These are phyloP conservation scores for Leptoteleia sp. DNA, from an alignment of 1,140 invertebrate species.

Conservation along the genomic window DNA sequence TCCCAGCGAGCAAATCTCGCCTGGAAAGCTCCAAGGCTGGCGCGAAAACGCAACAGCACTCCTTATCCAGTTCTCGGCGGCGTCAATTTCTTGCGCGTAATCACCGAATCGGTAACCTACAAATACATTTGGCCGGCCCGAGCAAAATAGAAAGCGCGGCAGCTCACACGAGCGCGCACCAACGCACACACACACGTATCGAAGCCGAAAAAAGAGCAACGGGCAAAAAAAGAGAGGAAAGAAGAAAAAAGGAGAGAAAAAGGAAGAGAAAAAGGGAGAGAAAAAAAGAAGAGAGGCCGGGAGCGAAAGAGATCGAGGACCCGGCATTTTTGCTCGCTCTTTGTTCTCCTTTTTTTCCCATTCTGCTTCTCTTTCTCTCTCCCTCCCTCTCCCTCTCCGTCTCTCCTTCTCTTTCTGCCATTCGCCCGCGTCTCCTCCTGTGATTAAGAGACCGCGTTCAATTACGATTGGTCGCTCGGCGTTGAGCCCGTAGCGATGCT, in stretches of 20 bases:
- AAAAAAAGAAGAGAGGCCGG: constrained; percentile 7
- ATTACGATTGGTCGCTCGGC: constrained; percentile 51
- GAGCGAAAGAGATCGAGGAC: neutral
- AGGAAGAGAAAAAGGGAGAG: too few species aligned
- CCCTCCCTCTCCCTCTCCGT: too few species aligned
- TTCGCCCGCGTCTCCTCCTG: constrained; percentile 21
- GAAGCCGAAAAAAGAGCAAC: constrained; percentile 37
- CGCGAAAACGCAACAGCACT: constrained; percentile 5
- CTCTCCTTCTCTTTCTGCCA: neutral
- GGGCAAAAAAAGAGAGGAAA: too few species aligned
- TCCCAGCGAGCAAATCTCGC: constrained; percentile 1
- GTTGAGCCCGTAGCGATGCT: constrained; percentile 32
- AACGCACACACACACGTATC: constrained; percentile 7
- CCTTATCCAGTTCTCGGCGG: constrained; percentile 29
- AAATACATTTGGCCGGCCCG: constrained; percentile 30
- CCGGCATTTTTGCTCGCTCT: too few species aligned
- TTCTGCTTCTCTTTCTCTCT: constrained; percentile 3
- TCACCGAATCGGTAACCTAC: constrained; percentile 52
- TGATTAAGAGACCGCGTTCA: constrained; percentile 64
- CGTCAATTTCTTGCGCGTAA: constrained; percentile 51
- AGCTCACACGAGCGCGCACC: too few species aligned
- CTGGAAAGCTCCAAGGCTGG: too few species aligned
- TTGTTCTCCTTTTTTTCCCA: neutral
- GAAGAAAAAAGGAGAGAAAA: too few species aligned
- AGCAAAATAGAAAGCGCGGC: constrained; percentile 44